Evolutionary conservation across 2,113 vertebrate species (phyloP).

Genomic region (Bucco capensis): DNA sequence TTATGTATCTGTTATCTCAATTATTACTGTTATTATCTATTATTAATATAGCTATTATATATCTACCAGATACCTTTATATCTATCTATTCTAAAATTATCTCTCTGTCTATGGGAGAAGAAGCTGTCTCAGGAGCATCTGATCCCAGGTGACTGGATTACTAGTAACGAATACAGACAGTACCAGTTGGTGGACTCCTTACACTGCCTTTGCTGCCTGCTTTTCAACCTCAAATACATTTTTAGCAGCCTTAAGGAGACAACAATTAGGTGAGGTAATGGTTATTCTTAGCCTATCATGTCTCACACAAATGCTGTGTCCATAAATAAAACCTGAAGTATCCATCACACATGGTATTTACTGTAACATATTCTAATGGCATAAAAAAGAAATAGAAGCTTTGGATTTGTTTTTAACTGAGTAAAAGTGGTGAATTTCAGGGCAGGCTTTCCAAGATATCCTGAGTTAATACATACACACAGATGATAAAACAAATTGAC

Average conservation of each 20-base stretch:
- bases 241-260: slow-evolving; percentile 49
- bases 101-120: background rate
- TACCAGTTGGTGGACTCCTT: slow-evolving; percentile 44
- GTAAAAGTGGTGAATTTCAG: slow-evolving; percentile 14
- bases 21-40: background rate
- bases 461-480: slow-evolving; percentile 11
- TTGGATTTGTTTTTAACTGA: slow-evolving; percentile 28
- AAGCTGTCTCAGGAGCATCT: background rate
- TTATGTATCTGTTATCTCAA: background rate
- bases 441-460: background rate
- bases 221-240: slow-evolving; percentile 17
- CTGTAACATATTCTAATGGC: background rate
- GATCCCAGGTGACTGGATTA: slow-evolving; percentile 38
- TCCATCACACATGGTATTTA: background rate
- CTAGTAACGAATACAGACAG: background rate
- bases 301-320: slow-evolving; percentile 20
- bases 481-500: slow-evolving; percentile 41
- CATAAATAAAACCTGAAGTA: slow-evolving; percentile 48
- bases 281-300: slow-evolving; percentile 53
- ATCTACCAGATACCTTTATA: background rate
- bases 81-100: background rate
- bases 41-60: background rate
- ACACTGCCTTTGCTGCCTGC: background rate
- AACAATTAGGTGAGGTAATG: slow-evolving; percentile 53
- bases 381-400: slow-evolving; percentile 4